A percentile compares a stretch with the other conserved stretches of the same genome.
Evolutionary conservation across 2,113 vertebrate genomes (phyloP).

Genomic region (Romanogobio albipinnatus): DNA sequence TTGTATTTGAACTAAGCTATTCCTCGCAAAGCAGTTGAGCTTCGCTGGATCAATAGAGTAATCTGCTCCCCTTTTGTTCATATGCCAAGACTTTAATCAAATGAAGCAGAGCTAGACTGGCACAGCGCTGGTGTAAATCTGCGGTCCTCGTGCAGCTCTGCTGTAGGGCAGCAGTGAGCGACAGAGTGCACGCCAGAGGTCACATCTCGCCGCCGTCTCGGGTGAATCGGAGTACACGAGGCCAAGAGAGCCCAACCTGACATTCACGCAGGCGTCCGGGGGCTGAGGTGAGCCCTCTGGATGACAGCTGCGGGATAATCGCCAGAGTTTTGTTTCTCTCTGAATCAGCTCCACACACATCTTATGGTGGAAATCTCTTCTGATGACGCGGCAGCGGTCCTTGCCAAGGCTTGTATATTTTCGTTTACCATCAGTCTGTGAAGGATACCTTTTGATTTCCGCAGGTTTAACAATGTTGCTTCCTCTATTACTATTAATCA

Average conservation of each 20-base stretch:
- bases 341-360: neutral
- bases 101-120: slow-evolving; percentile 51
- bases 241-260: neutral
- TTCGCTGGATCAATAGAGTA: slow-evolving; percentile 45
- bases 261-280: neutral
- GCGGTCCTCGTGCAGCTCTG: slow-evolving; percentile 43
- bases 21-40: slow-evolving; percentile 32
- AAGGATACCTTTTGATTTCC: neutral
- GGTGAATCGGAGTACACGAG: slow-evolving; percentile 28
- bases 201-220: slow-evolving; percentile 26
- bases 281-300: slow-evolving; percentile 30
- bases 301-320: slow-evolving; percentile 38
- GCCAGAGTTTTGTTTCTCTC: neutral
- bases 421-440: neutral
- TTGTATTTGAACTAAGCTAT: slow-evolving; percentile 42
- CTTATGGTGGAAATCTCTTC: neutral
- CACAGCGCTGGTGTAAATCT: slow-evolving; percentile 50
- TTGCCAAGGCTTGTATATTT: neutral
- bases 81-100: slow-evolving; percentile 60
- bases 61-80: slow-evolving; percentile 48
- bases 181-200: slow-evolving; percentile 30
- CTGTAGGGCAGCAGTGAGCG: slow-evolving; percentile 41
- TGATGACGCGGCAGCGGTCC: neutral
- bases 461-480: too few species aligned
- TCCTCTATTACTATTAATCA: too few species aligned